Evolutionary conservation across 2,888 invertebrate species (phyloP).

Genomic region (Sceliomorpha sp.): DNA sequence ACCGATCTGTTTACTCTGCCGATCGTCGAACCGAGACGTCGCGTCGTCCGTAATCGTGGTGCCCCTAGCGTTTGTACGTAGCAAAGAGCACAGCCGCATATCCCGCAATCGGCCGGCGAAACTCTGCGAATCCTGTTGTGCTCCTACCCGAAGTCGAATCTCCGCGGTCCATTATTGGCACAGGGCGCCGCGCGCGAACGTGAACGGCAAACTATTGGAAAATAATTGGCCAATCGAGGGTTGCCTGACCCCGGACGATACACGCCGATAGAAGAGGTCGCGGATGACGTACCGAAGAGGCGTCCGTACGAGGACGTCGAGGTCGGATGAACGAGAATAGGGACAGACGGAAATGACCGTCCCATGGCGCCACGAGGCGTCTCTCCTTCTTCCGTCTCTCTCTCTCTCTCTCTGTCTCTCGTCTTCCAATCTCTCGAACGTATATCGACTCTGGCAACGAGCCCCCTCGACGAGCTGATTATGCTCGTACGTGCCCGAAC

Average conservation of each 20-base stretch:
- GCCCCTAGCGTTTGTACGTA: too few relatives aligned
- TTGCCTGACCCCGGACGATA: constrained; percentile 69
- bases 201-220: constrained; percentile 60
- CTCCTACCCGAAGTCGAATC: too few relatives aligned
- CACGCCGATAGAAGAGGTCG: constrained; percentile 23
- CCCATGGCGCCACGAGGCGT: constrained; percentile 37
- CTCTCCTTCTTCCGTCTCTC: too few relatives aligned
- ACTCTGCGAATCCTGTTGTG: too few relatives aligned
- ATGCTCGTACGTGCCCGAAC: constrained; percentile 42
- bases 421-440: constrained; percentile 57
- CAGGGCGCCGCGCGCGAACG: constrained; percentile 18
- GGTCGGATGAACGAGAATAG: constrained; percentile 31
- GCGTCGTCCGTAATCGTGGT: too few relatives aligned
- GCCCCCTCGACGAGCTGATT: constrained; percentile 53
- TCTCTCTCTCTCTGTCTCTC: constrained; percentile 73
- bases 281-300: constrained; percentile 4
- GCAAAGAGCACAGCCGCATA: too few relatives aligned
- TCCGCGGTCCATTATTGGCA: constrained; percentile 26
- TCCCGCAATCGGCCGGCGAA: too few relatives aligned
- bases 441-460: constrained; percentile 27
- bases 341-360: constrained; percentile 39
- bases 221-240: constrained; percentile 73
- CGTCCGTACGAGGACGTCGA: constrained; percentile 9
- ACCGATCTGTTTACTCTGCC: too few relatives aligned
- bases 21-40: too few relatives aligned